Evolutionary conservation across 2,888 invertebrate genomes (phyloP), one percentile per base, ranked within the genome.

Genomic region (Chrysotoxum bicinctum): DNA sequence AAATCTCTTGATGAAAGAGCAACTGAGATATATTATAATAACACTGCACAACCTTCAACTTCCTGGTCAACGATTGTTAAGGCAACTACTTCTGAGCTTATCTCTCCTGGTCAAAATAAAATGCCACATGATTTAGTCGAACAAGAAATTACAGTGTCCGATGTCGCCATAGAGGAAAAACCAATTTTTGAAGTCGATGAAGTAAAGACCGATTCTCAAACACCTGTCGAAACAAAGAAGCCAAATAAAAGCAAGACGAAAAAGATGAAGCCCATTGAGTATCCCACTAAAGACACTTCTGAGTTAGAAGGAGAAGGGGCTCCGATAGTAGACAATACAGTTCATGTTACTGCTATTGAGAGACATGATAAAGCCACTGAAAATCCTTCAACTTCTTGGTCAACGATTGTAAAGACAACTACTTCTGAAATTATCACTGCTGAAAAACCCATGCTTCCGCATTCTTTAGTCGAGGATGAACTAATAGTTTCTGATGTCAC

Each of bases 391-490:
- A 16, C 37, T 23, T 23, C 58, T 1, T 37, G 21, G 58, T 58
- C 58, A 21, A 37, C 35, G 1, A 37, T 23, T n/a, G 8, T 37
- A 4, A 58, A 37, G 12, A 37, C 58, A 37, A 58, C 37, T 14
- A 37, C 26, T n/a, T 12, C 37, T 37, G 37, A 37, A 37, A 4
- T 37, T 12, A 37, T 12, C 3, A 0, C 40, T 40, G n/a, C 40
- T 6, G 40, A 40, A 66, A 89, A 30, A 16, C 9, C 3, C 88
- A 79, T 87, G 87, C n/a, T 4, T 12, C 14, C 45, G 0, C 48
- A 76, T 3, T 2, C 2, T 9, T 43, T 43, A 16, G 8, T 3
- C 8, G 16, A 16, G 16, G 2, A 8, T 16, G 16, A 16, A 3
- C 16, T 2, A n/a, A 6, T 30, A 30, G 16, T 14, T 1, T 21